These are phyloP conservation scores for Erannis defoliaria DNA, from an alignment of 2,888 invertebrate species.

Conservation along the genomic window DNA sequence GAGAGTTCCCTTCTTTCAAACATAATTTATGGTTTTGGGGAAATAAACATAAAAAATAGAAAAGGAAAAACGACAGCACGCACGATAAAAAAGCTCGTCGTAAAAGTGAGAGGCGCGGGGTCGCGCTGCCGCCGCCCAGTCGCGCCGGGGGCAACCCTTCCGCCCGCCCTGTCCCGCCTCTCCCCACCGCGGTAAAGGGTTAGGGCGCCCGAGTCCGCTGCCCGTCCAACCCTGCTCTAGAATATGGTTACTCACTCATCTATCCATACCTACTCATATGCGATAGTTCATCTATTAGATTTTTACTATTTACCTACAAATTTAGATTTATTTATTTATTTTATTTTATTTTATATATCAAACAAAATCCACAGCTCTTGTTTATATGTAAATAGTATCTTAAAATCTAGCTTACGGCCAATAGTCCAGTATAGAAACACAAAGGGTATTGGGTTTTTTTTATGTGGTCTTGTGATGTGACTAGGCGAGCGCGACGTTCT, in stretches of 20 bases:
- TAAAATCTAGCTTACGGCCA: too few relatives aligned
- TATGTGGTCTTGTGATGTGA: too few relatives aligned
- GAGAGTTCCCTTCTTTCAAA: slow-evolving; percentile 87
- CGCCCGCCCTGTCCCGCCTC: slow-evolving; percentile 66
- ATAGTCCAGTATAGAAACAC: too few relatives aligned
- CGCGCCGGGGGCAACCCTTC: slow-evolving; percentile 80
- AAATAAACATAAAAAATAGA: slow-evolving; percentile 88
- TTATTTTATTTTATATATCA: too few relatives aligned
- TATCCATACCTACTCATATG: slow-evolving; percentile 37
- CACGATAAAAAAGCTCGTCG: slow-evolving; percentile 86
- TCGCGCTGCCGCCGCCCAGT: slow-evolving; percentile 59
- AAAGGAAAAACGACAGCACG: slow-evolving; percentile 87
- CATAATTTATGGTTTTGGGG: slow-evolving; percentile 87
- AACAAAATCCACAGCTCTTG: too few relatives aligned
- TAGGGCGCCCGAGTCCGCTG: slow-evolving; percentile 76
- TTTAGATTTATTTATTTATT: too few relatives aligned
- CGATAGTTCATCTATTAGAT: background rate
- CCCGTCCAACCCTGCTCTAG: slow-evolving; percentile 47
- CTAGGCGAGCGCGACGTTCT: too few relatives aligned
- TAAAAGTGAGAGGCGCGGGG: slow-evolving; percentile 76
- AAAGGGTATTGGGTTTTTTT: too few relatives aligned
- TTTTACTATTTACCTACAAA: background rate
- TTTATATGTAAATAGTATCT: too few relatives aligned
- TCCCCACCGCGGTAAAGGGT: slow-evolving; percentile 78
- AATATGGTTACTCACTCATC: slow-evolving; percentile 48